Evolutionary conservation across 2,888 invertebrate genomes (phyloP).

Genomic region (Mamestra brassicae): DNA sequence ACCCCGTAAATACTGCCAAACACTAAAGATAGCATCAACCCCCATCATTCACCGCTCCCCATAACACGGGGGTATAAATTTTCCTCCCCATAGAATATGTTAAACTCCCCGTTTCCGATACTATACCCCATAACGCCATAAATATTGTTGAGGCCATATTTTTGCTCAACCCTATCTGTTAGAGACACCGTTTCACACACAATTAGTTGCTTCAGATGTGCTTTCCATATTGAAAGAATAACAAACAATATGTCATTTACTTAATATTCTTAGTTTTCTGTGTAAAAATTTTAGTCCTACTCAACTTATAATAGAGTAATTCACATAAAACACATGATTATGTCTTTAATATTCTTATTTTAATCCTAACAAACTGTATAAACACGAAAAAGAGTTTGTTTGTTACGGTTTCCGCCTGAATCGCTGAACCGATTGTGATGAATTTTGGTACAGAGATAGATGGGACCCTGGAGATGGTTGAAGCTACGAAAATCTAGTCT

Average conservation of each 20-base stretch:
- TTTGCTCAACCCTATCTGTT: constrained; percentile 45
- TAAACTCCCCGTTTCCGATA: constrained; percentile 47
- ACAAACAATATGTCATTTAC: background rate
- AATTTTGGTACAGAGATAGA: too few relatives aligned
- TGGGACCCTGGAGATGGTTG: too few relatives aligned
- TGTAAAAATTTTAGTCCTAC: background rate
- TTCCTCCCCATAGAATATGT: constrained; percentile 54
- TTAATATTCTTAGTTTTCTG: constrained; percentile 1
- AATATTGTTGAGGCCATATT: constrained; percentile 42
- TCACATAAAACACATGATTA: too few relatives aligned
- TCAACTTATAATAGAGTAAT: too few relatives aligned
- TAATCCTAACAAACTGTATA: too few relatives aligned
- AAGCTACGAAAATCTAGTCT: too few relatives aligned
- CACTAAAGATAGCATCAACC: constrained; percentile 34
- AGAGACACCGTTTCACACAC: constrained; percentile 64
- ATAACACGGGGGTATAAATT: constrained; percentile 45
- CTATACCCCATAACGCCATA: constrained; percentile 26
- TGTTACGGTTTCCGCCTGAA: too few relatives aligned
- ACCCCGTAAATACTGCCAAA: constrained; percentile 18
- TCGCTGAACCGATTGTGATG: too few relatives aligned
- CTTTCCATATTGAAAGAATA: constrained; percentile 16
- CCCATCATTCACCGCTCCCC: constrained; percentile 33
- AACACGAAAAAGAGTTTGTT: too few relatives aligned
- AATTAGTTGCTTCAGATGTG: constrained; percentile 50
- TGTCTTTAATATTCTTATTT: too few relatives aligned